phyloP scores from a whole-genome alignment of 2,888 invertebrate genomes.

The Campopleginae sp. region DNA sequence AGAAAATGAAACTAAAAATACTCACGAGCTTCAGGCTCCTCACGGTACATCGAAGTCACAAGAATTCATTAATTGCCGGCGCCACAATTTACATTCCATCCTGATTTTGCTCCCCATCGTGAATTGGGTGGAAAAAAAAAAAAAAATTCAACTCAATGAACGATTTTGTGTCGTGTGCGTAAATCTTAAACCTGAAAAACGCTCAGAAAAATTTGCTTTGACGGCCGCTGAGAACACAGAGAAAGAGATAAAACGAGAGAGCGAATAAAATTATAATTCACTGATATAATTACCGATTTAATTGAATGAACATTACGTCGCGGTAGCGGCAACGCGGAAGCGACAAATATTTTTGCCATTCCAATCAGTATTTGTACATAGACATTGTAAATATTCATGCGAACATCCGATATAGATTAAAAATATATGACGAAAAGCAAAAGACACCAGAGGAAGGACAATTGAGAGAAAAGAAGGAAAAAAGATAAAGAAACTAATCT shows the following conservation, averaged over 20 bases:
- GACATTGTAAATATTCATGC: constrained; percentile 71
- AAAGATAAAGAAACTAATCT: constrained; percentile 47
- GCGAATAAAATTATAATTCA: constrained; percentile 60
- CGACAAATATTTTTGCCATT: constrained; percentile 70
- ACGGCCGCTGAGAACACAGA: constrained; percentile 22
- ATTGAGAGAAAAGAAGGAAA: constrained; percentile 6
- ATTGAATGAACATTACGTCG: constrained; percentile 49
- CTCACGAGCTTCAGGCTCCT: constrained; percentile 51
- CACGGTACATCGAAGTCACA: constrained; percentile 63
- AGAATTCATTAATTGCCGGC: constrained; percentile 46
- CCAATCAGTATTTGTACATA: constrained; percentile 73
- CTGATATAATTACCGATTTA: constrained; percentile 56
- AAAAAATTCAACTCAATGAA: neutral
- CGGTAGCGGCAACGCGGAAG: constrained; percentile 49
- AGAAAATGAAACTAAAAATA: constrained; percentile 43
- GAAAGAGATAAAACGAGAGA: constrained; percentile 34
- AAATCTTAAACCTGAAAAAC: neutral
- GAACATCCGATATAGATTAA: constrained; percentile 53
- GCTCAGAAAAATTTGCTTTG: neutral
- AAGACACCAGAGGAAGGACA: neutral
- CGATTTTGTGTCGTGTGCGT: neutral
- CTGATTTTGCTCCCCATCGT: neutral
- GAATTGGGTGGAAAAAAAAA: neutral
- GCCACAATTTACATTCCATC: constrained; percentile 6
- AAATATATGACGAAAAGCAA: constrained; percentile 44